Percentiles rank a stretch among this genome's conserved stretches.
phyloP scores from a whole-genome alignment of 2,113 vertebrate species.

The Centropus bengalensis region DNA sequence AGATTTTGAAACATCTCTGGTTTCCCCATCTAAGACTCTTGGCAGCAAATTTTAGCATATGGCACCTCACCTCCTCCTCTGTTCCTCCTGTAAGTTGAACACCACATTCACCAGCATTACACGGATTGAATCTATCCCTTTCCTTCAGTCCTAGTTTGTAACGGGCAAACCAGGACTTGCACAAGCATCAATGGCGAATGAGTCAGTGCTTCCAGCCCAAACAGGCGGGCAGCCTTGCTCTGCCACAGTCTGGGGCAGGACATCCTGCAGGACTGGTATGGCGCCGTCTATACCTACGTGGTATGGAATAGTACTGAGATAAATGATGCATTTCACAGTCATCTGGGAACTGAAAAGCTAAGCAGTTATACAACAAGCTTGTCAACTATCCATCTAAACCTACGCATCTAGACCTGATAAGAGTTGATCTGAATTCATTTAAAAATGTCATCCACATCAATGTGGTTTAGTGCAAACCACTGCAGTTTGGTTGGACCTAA shows the following conservation, averaged over 20 bases:
- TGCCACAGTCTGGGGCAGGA: accelerated
- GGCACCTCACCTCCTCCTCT: neutral
- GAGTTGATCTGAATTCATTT: neutral
- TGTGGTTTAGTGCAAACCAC: neutral
- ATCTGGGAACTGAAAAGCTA: neutral
- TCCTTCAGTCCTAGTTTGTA: neutral
- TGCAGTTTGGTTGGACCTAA: neutral
- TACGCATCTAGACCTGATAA: neutral
- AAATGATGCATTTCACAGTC: neutral
- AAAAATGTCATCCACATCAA: neutral
- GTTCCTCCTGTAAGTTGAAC: neutral
- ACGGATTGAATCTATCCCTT: neutral
- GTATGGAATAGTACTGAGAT: neutral
- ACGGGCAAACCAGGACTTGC: neutral
- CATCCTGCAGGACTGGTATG: accelerated
- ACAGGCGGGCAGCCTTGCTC: neutral
- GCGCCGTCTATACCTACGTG: neutral
- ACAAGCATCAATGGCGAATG: neutral
- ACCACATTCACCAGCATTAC: neutral
- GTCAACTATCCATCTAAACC: neutral
- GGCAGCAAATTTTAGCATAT: neutral
- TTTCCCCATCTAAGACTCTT: neutral
- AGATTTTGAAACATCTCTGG: neutral
- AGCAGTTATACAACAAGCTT: neutral
- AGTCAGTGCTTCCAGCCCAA: neutral